phyloP scores from a whole-genome alignment of 1,140 invertebrate genomes.

The Brachionus plicatilis region DNA sequence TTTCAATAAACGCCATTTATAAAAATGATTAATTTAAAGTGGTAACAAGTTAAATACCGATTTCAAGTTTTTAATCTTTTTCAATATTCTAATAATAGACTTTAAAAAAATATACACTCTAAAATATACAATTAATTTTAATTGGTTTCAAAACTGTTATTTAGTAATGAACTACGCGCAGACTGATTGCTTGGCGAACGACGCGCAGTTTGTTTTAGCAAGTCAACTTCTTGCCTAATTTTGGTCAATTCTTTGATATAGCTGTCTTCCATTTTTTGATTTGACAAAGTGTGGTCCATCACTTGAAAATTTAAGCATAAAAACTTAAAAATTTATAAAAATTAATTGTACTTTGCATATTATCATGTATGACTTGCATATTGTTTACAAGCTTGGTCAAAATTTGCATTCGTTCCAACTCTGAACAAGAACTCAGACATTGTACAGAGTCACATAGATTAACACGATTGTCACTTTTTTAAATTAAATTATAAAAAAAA shows the following conservation, averaged over 20 bases:
- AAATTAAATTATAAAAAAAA: no score
- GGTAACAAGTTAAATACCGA: background rate
- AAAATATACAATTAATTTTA: constrained; percentile 1
- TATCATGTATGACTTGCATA: constrained; percentile 28
- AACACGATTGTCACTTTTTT: background rate
- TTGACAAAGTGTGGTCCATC: background rate
- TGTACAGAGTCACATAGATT: constrained; percentile 13
- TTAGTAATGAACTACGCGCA: background rate
- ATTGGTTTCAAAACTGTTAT: constrained; percentile 14
- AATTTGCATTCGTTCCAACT: constrained; percentile 28
- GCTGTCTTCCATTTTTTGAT: constrained; percentile 15
- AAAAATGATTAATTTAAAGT: background rate
- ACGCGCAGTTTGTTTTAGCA: constrained; percentile 11
- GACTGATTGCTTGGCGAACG: background rate
- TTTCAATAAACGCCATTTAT: background rate
- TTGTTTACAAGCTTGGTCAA: constrained; percentile 15
- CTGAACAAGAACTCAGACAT: background rate
- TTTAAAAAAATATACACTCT: background rate
- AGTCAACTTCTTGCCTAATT: constrained; percentile 26
- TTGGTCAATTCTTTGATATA: constrained; percentile 18
- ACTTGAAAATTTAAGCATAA: background rate
- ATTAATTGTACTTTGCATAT: constrained; percentile 26
- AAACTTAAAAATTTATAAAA: background rate
- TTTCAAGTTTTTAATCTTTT: background rate
- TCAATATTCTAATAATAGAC: background rate